These are phyloP conservation scores for Tursiops truncatus DNA, from an alignment of 2,113 vertebrate genomes.

Conservation along the genomic window DNA sequence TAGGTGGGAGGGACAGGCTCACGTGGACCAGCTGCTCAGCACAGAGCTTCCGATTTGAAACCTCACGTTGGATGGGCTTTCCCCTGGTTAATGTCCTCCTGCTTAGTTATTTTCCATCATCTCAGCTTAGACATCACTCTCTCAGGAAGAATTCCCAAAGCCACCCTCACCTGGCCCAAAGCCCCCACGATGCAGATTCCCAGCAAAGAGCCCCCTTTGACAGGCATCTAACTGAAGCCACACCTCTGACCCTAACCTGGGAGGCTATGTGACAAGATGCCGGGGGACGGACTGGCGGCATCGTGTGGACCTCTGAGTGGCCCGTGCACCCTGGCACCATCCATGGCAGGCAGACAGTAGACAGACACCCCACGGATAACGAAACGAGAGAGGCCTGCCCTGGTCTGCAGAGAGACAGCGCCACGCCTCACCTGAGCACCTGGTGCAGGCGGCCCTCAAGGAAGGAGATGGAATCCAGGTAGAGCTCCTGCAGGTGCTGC, in stretches of 20 bases:
- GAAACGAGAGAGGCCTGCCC: neutral
- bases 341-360: fast-evolving
- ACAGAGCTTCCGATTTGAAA: neutral
- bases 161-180: neutral
- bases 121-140: neutral
- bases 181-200: neutral
- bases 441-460: conserved; percentile 15
- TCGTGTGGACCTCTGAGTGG: neutral
- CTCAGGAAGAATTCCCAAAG: neutral
- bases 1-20: neutral
- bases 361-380: neutral
- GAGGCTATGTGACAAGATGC: neutral
- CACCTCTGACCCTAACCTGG: neutral
- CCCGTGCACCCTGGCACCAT: too few relatives aligned
- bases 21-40: neutral
- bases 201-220: neutral
- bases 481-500: conserved; percentile 16
- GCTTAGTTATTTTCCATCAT: neutral
- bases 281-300: neutral
- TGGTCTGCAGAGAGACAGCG: neutral
- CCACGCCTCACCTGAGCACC: conserved; percentile 49
- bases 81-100: neutral
- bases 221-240: too few relatives aligned
- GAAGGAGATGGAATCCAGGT: conserved; percentile 32
- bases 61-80: neutral